phyloP scores from a whole-genome alignment of 2,888 invertebrate genomes.

The Lissonota sp. region DNA sequence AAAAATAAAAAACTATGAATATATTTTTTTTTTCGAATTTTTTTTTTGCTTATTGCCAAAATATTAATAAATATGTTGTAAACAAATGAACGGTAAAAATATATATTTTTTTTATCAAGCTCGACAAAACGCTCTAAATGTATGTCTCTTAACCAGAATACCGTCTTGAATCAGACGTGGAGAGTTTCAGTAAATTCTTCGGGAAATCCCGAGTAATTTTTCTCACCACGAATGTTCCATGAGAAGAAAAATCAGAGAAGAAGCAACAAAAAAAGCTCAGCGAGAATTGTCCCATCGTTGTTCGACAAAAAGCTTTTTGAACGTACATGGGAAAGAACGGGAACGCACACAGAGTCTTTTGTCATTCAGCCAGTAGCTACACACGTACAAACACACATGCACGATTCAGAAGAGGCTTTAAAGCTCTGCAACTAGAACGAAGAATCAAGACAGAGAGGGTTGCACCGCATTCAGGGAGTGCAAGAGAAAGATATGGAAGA shows the following conservation, averaged over 20 bases:
- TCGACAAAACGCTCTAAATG: too few relatives aligned
- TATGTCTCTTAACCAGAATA: too few relatives aligned
- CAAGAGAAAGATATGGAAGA: conserved; percentile 37
- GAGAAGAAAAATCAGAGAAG: conserved; percentile 2
- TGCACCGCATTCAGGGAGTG: conserved; percentile 1
- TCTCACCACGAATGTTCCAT: neutral
- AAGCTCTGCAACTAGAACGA: conserved; percentile 55
- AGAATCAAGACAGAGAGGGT: conserved; percentile 43
- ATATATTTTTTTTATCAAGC: too few relatives aligned
- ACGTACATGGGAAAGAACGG: conserved; percentile 3
- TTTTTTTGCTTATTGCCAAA: too few relatives aligned
- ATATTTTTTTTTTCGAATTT: too few relatives aligned
- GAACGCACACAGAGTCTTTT: conserved; percentile 48
- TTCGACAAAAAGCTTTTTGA: conserved; percentile 31
- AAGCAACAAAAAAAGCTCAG: neutral
- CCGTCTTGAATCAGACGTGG: too few relatives aligned
- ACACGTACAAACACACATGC: neutral
- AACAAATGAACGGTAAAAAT: too few relatives aligned
- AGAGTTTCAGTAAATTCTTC: conserved; percentile 8
- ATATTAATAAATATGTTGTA: too few relatives aligned
- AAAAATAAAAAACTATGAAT: too few relatives aligned
- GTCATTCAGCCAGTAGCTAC: conserved; percentile 54
- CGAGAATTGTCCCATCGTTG: conserved; percentile 58
- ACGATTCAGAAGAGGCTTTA: conserved; percentile 42
- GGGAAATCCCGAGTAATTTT: conserved; percentile 51